Percentiles rank a stretch among this genome's conserved stretches.
Evolutionary conservation across 1,140 invertebrate genomes (phyloP).

Genomic region (Leptinotarsa defecta): DNA sequence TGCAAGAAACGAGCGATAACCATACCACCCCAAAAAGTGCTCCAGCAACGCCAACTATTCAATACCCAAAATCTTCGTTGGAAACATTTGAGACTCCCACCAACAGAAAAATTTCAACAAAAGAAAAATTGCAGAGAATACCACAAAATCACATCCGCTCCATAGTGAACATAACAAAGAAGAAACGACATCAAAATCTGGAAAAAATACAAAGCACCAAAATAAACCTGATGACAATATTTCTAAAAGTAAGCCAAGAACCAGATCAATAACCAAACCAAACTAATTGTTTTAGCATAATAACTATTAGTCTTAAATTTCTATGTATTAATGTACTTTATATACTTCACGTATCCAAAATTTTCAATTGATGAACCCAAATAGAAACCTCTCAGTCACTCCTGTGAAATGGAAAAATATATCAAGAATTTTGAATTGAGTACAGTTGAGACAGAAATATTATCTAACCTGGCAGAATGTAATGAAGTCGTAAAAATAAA

Average conservation of each 20-base stretch:
- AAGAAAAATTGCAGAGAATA: background rate
- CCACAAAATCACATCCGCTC: too few relatives aligned
- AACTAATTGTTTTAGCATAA: background rate
- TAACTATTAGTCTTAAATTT: conserved; percentile 8
- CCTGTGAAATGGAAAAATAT: background rate
- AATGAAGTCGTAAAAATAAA: background rate
- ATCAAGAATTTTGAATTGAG: conserved; percentile 1
- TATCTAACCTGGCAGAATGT: background rate
- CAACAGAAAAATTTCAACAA: background rate
- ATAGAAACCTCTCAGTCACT: background rate
- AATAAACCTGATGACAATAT: background rate
- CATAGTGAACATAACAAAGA: conserved; percentile 7
- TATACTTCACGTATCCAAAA: conserved; percentile 4
- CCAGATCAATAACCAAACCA: conserved; percentile 6
- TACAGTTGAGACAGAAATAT: conserved; percentile 3
- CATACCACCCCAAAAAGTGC: conserved; percentile 4
- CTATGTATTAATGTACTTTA: background rate
- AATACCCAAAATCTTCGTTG: background rate
- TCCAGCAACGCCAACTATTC: background rate
- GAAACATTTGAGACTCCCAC: background rate
- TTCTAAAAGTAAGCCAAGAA: background rate
- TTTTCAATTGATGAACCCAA: background rate
- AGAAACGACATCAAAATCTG: background rate
- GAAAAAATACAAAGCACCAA: background rate
- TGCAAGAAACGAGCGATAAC: background rate